Evolutionary conservation across 2,888 invertebrate genomes (phyloP).

Genomic region (Tetrapedia diversipes): DNA sequence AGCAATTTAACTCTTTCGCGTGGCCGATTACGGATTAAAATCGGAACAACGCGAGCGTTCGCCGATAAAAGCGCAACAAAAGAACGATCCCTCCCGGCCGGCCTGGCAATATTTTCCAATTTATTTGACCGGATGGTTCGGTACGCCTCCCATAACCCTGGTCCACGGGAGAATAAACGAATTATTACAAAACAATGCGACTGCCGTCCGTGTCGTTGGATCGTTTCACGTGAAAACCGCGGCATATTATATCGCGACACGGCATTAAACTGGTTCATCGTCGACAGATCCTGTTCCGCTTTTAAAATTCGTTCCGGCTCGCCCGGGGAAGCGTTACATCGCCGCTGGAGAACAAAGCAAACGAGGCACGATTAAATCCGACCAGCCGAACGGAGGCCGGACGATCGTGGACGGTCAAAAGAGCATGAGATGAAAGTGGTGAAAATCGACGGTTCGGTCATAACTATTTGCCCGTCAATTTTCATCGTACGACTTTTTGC

Average conservation of each 20-base stretch:
- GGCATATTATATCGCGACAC: conserved; percentile 36
- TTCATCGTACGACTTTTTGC: no score
- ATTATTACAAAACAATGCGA: conserved; percentile 47
- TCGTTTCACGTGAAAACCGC: not conserved
- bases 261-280: conserved; percentile 41
- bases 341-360: conserved; percentile 40
- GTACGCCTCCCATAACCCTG: conserved; percentile 3
- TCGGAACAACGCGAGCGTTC: conserved; percentile 37
- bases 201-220: conserved; percentile 8
- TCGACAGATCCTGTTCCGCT: conserved; percentile 35
- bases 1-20: conserved; percentile 39
- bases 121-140: conserved; percentile 27
- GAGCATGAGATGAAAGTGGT: not conserved
- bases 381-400: conserved; percentile 29
- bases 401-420: conserved; percentile 16
- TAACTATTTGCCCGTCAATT: no score
- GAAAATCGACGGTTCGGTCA: no score
- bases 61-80: conserved; percentile 38
- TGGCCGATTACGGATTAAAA: conserved; percentile 25
- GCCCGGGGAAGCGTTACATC: conserved; percentile 25
- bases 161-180: conserved; percentile 39
- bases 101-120: conserved; percentile 42
- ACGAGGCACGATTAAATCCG: conserved; percentile 42
- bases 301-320: conserved; percentile 15
- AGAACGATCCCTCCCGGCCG: conserved; percentile 21